Percentiles rank a stretch among this genome's conserved stretches.
Evolutionary conservation across 2,797 vertebrate species (phyloP).

Genomic region (Myotis daubentonii): DNA sequence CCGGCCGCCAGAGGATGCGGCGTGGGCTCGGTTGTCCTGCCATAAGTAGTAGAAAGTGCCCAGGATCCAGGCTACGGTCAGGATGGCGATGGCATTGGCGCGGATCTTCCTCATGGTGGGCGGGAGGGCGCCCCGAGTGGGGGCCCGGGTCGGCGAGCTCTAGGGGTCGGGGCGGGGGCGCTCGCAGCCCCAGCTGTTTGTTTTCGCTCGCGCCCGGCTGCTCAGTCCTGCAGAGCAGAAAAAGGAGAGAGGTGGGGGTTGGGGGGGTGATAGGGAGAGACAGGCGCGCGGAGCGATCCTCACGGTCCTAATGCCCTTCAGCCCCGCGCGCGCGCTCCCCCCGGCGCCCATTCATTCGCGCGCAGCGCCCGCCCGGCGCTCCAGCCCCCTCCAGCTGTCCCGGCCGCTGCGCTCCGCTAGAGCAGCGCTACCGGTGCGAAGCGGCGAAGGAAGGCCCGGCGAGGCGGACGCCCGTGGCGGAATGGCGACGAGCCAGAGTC

Average conservation of each 20-base stretch:
- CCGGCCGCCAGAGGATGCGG: slow-evolving; percentile 86
- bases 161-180: slow-evolving; percentile 56
- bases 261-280: slow-evolving; percentile 72
- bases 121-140: slow-evolving; percentile 15
- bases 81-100: slow-evolving; percentile 98
- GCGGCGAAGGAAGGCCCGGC: background rate
- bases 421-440: background rate
- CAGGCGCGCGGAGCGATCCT: slow-evolving; percentile 72
- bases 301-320: slow-evolving; percentile 87
- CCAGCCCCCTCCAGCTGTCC: background rate
- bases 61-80: slow-evolving; percentile 98
- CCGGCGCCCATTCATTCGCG: slow-evolving; percentile 70
- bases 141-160: slow-evolving; percentile 58
- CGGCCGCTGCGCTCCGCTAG: background rate
- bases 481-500: slow-evolving; percentile 65
- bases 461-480: slow-evolving; percentile 39
- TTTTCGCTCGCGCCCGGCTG: slow-evolving; percentile 77
- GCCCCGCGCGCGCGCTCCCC: slow-evolving; percentile 45
- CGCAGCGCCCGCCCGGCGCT: slow-evolving; percentile 38
- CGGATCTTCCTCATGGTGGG: slow-evolving; percentile 96
- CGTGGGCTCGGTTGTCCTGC: slow-evolving; percentile 96
- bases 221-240: slow-evolving; percentile 83
- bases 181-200: slow-evolving; percentile 81
- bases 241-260: slow-evolving; percentile 67
- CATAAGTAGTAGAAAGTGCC: slow-evolving; percentile 99